Evolutionary conservation across 2,797 vertebrate genomes (phyloP).

Genomic region (Acomys russatus): DNA sequence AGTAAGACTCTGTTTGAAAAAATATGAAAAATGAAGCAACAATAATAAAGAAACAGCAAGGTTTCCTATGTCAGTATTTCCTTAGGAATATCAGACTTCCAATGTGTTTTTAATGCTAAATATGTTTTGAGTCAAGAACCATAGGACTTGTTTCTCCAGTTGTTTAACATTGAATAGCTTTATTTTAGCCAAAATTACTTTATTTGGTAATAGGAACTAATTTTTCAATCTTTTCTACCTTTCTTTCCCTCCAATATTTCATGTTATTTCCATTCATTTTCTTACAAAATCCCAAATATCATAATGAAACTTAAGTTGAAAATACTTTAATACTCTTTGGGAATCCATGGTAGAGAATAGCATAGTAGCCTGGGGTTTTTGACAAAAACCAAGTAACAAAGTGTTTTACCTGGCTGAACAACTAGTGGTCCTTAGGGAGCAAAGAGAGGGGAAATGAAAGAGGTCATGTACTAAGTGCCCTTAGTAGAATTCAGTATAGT

Average conservation of each 20-base stretch:
- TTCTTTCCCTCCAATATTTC: not conserved
- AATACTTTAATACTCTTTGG: constrained; percentile 24
- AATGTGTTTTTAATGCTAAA: constrained; percentile 49
- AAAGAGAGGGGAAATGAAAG: constrained; percentile 10
- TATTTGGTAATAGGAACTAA: not conserved
- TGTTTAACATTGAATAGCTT: not conserved
- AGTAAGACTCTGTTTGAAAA: not conserved
- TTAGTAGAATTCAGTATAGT: constrained; percentile 63
- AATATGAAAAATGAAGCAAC: not conserved
- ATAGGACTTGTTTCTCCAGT: not conserved
- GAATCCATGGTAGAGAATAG: not conserved
- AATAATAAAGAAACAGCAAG: constrained; percentile 36
- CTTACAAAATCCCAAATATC: constrained; percentile 20
- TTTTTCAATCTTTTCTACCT: not conserved
- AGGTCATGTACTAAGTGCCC: constrained; percentile 20
- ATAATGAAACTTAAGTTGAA: constrained; percentile 46
- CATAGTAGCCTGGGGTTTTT: not conserved
- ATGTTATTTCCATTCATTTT: constrained; percentile 19
- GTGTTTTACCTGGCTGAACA: constrained; percentile 35
- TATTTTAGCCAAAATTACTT: constrained; percentile 29
- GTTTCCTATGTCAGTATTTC: constrained; percentile 49
- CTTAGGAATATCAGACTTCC: constrained; percentile 56
- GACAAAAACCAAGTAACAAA: constrained; percentile 63
- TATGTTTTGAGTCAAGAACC: constrained; percentile 10
- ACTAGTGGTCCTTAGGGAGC: not conserved